Conservation (phyloP, 2,113 vertebrate genomes). For the Miniopterus natalensis region DNA sequence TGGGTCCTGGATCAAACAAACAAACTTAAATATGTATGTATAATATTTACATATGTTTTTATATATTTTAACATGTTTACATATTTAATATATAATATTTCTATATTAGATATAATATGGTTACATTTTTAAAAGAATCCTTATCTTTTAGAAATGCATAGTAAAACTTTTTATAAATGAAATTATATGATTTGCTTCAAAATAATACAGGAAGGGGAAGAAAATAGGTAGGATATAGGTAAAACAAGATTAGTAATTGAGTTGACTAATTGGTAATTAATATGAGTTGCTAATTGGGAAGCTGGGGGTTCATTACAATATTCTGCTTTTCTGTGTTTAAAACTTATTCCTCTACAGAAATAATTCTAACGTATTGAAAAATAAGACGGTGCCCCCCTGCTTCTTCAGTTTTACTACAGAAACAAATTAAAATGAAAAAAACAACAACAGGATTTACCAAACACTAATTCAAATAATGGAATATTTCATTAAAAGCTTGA, state of each 20-base stretch:
- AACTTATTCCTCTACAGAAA: conserved; percentile 42
- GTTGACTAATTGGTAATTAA: background rate
- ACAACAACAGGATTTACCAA: conserved; percentile 17
- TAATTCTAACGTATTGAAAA: conserved; percentile 46
- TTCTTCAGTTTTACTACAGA: conserved; percentile 41
- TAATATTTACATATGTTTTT: background rate
- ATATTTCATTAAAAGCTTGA: background rate
- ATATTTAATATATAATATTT: background rate
- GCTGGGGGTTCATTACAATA: background rate
- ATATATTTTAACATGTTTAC: background rate
- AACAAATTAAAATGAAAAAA: conserved; percentile 24
- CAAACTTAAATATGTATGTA: background rate
- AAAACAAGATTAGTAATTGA: background rate
- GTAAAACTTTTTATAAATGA: background rate
- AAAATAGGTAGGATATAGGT: background rate
- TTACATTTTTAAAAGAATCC: conserved; percentile 25
- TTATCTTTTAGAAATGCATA: background rate
- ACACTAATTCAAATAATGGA: conserved; percentile 29
- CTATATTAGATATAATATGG: background rate
- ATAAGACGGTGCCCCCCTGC: background rate
- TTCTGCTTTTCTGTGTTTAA: background rate
- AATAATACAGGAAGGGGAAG: conserved; percentile 3
- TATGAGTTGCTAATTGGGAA: background rate
- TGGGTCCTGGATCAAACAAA: conserved; percentile 8
- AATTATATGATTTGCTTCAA: conserved; percentile 29